These are phyloP conservation scores for Phrynocephalus guinanensis DNA, from an alignment of 2,797 vertebrate species.

Conservation along the genomic window DNA sequence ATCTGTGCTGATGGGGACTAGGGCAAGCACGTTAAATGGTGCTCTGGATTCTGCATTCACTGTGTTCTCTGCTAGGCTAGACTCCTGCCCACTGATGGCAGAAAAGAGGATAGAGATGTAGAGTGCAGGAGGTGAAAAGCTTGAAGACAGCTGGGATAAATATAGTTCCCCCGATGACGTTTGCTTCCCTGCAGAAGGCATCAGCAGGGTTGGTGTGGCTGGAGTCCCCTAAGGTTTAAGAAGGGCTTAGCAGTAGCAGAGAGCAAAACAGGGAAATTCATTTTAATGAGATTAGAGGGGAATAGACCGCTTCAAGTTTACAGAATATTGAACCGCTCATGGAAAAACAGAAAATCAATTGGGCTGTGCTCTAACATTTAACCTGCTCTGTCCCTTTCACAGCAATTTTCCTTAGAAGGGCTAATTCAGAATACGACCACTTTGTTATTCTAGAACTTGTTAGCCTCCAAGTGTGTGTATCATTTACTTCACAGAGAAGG, in stretches of 20 bases:
- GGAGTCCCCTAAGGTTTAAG: conserved; percentile 16
- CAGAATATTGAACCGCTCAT: not conserved
- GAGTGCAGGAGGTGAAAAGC: accelerated
- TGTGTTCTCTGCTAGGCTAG: conserved; percentile 19
- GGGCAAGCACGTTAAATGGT: conserved; percentile 19
- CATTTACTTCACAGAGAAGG: no score
- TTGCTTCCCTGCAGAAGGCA: accelerated
- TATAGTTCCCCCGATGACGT: not conserved
- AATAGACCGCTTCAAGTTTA: not conserved
- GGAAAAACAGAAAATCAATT: not conserved
- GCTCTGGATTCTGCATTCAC: conserved; percentile 16
- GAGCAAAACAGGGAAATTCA: not conserved
- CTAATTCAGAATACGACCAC: not conserved
- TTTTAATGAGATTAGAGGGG: conserved; percentile 6
- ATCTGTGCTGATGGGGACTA: conserved; percentile 14
- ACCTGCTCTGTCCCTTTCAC: not conserved
- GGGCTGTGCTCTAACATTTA: not conserved
- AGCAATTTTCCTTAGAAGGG: not conserved
- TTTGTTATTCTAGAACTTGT: not conserved
- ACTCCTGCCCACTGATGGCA: not conserved
- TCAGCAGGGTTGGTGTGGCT: not conserved
- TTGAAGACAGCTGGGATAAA: not conserved
- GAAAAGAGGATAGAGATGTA: not conserved
- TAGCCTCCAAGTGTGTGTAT: not conserved
- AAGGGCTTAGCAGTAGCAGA: not conserved